Conservation (phyloP, 2,113 vertebrate species). For the Mastomys coucha region DNA sequence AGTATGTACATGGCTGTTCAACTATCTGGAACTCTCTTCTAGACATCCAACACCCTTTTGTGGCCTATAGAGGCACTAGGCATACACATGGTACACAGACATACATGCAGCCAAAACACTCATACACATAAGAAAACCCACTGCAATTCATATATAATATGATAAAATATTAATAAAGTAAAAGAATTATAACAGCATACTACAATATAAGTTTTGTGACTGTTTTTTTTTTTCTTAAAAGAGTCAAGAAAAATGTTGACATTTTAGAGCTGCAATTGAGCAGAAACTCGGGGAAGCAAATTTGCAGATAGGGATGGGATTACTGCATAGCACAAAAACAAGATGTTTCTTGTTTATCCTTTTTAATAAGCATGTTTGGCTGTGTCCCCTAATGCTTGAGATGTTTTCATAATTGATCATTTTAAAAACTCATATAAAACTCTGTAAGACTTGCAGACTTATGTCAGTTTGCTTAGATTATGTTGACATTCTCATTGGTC, state of each 20-base stretch:
- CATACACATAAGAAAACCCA: neutral
- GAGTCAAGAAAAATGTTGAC: neutral
- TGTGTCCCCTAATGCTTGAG: constrained; percentile 40
- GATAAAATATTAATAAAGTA: neutral
- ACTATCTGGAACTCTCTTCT: neutral
- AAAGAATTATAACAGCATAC: neutral
- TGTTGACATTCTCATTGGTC: constrained; percentile 49
- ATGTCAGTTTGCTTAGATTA: constrained; percentile 33
- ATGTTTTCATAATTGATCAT: constrained; percentile 39
- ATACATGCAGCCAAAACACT: neutral
- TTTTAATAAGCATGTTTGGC: constrained; percentile 18
- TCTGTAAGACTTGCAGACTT: neutral
- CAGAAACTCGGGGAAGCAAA: neutral
- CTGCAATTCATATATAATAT: neutral
- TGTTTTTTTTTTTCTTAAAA: neutral
- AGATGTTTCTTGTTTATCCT: constrained; percentile 25
- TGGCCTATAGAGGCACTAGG: neutral
- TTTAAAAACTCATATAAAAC: constrained; percentile 43
- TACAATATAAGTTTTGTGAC: neutral
- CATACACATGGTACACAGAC: neutral
- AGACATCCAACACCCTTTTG: neutral
- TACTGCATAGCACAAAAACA: neutral
- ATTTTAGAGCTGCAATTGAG: neutral
- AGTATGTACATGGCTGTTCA: neutral
- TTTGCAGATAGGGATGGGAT: neutral